Percentiles rank a stretch among this genome's conserved stretches.
These are phyloP conservation scores for Anticlea derivata DNA, from an alignment of 2,888 invertebrate genomes.

Conservation along the genomic window DNA sequence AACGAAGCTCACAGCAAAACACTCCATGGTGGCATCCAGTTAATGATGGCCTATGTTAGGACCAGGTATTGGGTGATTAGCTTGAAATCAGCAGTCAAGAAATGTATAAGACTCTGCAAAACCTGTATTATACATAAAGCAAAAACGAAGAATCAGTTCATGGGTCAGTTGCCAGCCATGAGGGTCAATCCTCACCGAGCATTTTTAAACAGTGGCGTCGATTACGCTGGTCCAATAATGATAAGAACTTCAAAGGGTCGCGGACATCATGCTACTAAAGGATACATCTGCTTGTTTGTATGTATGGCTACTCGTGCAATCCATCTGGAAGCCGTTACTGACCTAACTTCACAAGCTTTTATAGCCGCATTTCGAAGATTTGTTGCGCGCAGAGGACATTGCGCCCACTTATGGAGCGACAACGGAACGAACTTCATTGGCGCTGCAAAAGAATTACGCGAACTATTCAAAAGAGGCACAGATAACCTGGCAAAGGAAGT, in stretches of 20 bases:
- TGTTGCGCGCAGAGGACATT: conserved; percentile 29
- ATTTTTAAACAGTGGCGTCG: conserved; percentile 24
- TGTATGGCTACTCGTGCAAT: conserved; percentile 41
- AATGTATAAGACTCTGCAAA: conserved; percentile 24
- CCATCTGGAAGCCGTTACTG: conserved; percentile 42
- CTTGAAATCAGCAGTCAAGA: conserved; percentile 19
- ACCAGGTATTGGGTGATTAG: conserved; percentile 30
- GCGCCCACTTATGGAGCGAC: conserved; percentile 30
- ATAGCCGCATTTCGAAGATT: conserved; percentile 34
- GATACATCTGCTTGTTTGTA: conserved; percentile 32
- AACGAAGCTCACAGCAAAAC: conserved; percentile 37
- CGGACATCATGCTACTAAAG: conserved; percentile 26
- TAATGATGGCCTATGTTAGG: conserved; percentile 31
- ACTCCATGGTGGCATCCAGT: conserved; percentile 36
- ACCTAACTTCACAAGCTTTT: conserved; percentile 39
- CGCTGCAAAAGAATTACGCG: conserved; percentile 18
- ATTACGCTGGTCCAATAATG: conserved; percentile 31
- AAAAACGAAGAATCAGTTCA: conserved; percentile 19
- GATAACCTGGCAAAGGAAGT: conserved; percentile 5
- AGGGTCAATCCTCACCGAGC: conserved; percentile 22
- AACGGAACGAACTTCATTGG: conserved; percentile 30
- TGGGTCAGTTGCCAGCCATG: conserved; percentile 31
- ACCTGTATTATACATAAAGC: conserved; percentile 22
- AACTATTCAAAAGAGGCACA: conserved; percentile 11
- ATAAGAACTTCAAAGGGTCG: conserved; percentile 27